Base-by-base conservation (phyloP, 2,797 vertebrate genomes). In the Steatocranus sp. region DNA sequence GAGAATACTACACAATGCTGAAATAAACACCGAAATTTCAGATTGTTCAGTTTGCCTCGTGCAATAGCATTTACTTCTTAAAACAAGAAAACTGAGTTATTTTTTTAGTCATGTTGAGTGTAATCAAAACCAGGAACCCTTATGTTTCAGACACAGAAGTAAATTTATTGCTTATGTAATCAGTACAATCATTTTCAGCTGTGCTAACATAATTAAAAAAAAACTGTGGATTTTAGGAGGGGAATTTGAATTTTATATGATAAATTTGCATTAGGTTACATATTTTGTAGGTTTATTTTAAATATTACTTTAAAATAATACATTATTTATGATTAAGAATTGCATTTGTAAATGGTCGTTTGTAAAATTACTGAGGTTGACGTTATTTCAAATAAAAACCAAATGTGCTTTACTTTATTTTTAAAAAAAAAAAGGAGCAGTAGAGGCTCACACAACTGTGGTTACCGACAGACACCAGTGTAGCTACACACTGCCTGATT, bases 391-490 rank as follows among this genome's bases (percentile, higher is more conserved):
- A 73, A 27, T 48, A 27, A 48, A 48, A 73, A 46, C 5, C 66
- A 70, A 46, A 70, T 8, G 1, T 70, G 66, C 23, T 70, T 70
- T 70, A 11, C 66, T 46, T 58, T n/a, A 58, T 46, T 70, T n/a
- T n/a, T n/a, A n/a, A n/a, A n/a, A n/a, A 1, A 46, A 15, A 41
- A 25, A 30, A 27, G 23, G 23, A 70, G 23, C 66, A 48, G 15
- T 1, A 73, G 17, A 48, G 68, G 17, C 2, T 73, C 41, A 12
- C 25, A 30, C 23, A 46, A 18, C 41, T 73, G 6, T 27, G 23
- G n/a, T 82, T 83, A 75, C 75, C 73, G 49, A 61, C 63, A 83
- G 50, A 78, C 89, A 82, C 79, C 41, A 56, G 34, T 48, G 36
- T 25, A 83, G 75, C 49, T 17, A 20, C 63, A 73, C 78, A 51